These are phyloP conservation scores for Venustoraphidia nigricollis DNA, from an alignment of 2,888 invertebrate species.

Conservation along the genomic window DNA sequence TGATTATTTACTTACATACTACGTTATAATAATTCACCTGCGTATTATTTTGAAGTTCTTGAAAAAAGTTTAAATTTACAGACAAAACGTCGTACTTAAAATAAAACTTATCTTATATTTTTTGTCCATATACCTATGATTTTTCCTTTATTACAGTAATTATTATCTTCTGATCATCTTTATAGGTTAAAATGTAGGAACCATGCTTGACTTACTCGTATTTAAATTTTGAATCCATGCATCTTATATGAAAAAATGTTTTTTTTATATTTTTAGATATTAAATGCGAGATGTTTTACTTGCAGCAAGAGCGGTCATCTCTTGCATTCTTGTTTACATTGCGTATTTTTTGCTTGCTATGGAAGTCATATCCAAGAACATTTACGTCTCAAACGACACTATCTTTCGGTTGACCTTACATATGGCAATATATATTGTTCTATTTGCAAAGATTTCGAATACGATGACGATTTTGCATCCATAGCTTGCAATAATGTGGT, in stretches of 20 bases:
- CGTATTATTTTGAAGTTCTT: too few species aligned
- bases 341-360: conserved; percentile 89
- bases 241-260: background rate
- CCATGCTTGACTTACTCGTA: too few species aligned
- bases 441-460: conserved; percentile 78
- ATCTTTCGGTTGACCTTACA: conserved; percentile 70
- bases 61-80: too few species aligned
- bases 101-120: too few species aligned
- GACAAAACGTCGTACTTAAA: too few species aligned
- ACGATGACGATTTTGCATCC: conserved; percentile 29
- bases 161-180: background rate
- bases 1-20: too few species aligned
- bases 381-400: conserved; percentile 64
- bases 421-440: conserved; percentile 84
- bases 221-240: background rate
- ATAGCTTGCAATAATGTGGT: conserved; percentile 23
- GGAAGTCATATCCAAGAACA: conserved; percentile 77
- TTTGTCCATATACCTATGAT: too few species aligned
- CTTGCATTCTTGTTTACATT: conserved; percentile 72
- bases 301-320: conserved; percentile 68
- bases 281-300: conserved; percentile 65
- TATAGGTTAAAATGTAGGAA: too few species aligned
- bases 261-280: conserved; percentile 39
- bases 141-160: too few species aligned
- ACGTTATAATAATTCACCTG: too few species aligned